These are phyloP conservation scores for Cladopsammia gracilis DNA, from an alignment of 64 coral and sea anemone species.

Conservation along the genomic window DNA sequence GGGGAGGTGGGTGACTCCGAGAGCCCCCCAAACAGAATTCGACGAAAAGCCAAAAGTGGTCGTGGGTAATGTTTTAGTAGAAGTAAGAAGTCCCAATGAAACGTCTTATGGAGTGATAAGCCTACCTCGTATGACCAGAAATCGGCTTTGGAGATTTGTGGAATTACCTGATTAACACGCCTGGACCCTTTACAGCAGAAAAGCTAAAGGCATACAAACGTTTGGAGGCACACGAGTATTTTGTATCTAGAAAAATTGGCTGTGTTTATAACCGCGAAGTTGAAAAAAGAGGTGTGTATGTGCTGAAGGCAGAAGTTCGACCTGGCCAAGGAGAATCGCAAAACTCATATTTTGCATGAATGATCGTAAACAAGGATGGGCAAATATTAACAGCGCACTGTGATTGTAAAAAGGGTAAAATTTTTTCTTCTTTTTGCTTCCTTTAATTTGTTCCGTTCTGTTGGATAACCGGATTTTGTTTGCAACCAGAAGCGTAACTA, in stretches of 20 bases:
- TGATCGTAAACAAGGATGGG: not conserved
- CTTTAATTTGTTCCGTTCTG: too few relatives aligned
- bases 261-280: constrained; percentile 12
- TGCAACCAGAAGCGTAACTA: too few relatives aligned
- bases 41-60: not conserved
- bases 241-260: constrained; percentile 43
- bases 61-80: not conserved
- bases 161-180: constrained; percentile 59
- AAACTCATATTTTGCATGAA: constrained; percentile 42
- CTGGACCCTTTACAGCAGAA: constrained; percentile 59
- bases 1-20: too few relatives aligned
- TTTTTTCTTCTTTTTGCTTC: too few relatives aligned
- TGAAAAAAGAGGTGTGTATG: not conserved
- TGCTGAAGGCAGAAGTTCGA: constrained; percentile 50
- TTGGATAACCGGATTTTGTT: too few relatives aligned
- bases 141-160: not conserved
- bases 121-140: not conserved
- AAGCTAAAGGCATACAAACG: constrained; percentile 67
- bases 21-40: not conserved
- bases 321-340: constrained; percentile 57
- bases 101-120: not conserved
- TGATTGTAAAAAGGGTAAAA: constrained; percentile 31
- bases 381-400: constrained; percentile 20
- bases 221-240: constrained; percentile 27
- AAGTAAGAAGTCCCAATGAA: not conserved